Percentiles rank a stretch among this genome's conserved stretches.
Conservation (phyloP, 2,888 invertebrate species). For the Penaeus monodon region DNA sequence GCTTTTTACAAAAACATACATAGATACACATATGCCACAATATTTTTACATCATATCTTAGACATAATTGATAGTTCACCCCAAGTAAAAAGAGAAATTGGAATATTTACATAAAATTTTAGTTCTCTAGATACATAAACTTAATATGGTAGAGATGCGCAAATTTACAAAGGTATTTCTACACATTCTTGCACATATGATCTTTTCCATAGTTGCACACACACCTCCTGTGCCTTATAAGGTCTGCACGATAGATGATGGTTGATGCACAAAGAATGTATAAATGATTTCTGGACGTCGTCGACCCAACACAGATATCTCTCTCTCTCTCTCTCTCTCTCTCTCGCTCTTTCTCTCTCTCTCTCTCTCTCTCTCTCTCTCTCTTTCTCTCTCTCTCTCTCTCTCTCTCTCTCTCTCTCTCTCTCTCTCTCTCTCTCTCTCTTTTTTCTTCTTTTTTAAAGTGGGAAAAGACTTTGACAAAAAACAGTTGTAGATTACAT, state of each 20-base stretch:
- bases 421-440: neutral
- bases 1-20: slow-evolving; percentile 25
- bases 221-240: slow-evolving; percentile 10
- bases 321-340: slow-evolving; percentile 6
- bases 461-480: slow-evolving; percentile 28
- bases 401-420: slow-evolving; percentile 6
- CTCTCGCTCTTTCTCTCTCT: neutral
- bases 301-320: slow-evolving; percentile 1
- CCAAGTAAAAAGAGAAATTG: slow-evolving; percentile 19
- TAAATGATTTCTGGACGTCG: slow-evolving; percentile 20
- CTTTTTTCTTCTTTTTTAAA: neutral
- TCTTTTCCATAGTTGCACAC: slow-evolving; percentile 30
- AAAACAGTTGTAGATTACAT: neutral
- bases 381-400: slow-evolving; percentile 3
- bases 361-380: neutral
- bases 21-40: slow-evolving; percentile 14
- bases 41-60: slow-evolving; percentile 18
- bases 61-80: slow-evolving; percentile 12
- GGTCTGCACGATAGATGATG: slow-evolving; percentile 38
- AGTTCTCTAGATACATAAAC: slow-evolving; percentile 26
- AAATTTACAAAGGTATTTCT: slow-evolving; percentile 24
- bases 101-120: slow-evolving; percentile 20
- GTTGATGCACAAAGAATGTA: slow-evolving; percentile 35
- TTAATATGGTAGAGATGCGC: slow-evolving; percentile 26
- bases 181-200: slow-evolving; percentile 22